A percentile compares a stretch with the other conserved stretches of the same genome.
Evolutionary conservation across 2,888 invertebrate species (phyloP).

Genomic region (Schrankia costaestrigalis): DNA sequence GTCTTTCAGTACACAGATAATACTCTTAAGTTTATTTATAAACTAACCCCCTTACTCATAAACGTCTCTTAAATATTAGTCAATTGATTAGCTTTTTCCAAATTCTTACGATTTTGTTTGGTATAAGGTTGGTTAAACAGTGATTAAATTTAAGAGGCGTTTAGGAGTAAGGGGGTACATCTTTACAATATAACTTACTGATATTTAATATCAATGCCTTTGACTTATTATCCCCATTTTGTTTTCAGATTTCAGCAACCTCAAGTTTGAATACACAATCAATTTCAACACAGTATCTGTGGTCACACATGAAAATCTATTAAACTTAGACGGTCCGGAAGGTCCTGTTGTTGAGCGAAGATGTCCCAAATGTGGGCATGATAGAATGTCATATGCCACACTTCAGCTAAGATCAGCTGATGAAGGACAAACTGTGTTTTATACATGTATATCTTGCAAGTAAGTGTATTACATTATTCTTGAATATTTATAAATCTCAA

Average conservation of each 20-base stretch:
- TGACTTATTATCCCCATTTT: not conserved
- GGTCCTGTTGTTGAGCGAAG: slow-evolving; percentile 90
- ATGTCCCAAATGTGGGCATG: slow-evolving; percentile 93
- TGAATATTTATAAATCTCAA: too few relatives aligned
- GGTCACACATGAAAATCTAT: slow-evolving; percentile 49
- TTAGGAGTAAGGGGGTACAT: too few relatives aligned
- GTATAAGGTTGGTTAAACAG: too few relatives aligned
- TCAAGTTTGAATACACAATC: slow-evolving; percentile 85
- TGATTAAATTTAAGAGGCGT: too few relatives aligned
- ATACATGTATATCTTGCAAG: slow-evolving; percentile 96
- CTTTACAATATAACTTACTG: too few relatives aligned
- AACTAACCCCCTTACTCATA: too few relatives aligned
- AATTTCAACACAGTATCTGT: slow-evolving; percentile 83
- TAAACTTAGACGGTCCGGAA: slow-evolving; percentile 76
- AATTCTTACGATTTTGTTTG: too few relatives aligned
- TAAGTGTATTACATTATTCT: too few relatives aligned
- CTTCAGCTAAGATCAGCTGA: slow-evolving; percentile 97
- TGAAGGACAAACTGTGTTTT: slow-evolving; percentile 99
- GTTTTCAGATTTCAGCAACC: slow-evolving; percentile 82
- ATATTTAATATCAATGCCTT: not conserved
- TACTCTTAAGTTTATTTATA: too few relatives aligned
- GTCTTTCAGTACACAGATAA: too few relatives aligned
- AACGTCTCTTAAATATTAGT: too few relatives aligned
- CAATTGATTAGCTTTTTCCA: too few relatives aligned
- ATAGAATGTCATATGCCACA: slow-evolving; percentile 97